Evolutionary conservation across 2,113 vertebrate genomes (phyloP), one percentile per base, ranked within the genome.

Genomic region (Suncus etruscus): DNA sequence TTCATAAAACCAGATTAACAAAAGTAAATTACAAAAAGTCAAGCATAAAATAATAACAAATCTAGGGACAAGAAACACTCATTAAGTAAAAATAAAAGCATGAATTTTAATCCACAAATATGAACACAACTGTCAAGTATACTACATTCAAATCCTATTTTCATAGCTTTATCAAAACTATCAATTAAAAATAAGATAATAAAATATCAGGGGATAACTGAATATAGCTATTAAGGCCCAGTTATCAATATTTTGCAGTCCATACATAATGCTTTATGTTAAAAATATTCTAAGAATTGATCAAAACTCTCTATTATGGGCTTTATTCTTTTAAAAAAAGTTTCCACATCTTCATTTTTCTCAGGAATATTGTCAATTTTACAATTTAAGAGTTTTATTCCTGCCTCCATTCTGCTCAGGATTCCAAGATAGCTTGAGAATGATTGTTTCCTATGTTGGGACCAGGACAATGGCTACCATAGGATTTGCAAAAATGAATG

Each of bases 11-110:
- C 3, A 74, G 50, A 84, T 83, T 45, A 11, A 8, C 14, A 89
- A 82, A 72, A 29, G 11, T 51, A 89, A 76, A 0, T 63, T 69
- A 61, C 3, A 32, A 29, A 79, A 85, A 61, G 50, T 12, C 48
- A 75, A 92, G 32, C 29, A 72, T 47, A 72, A 75, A 91, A 89
- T 18, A 31, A 4, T 45, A 22, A 54, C 24, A 70, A 80, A 86
- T 73, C 18, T 31, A 79, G 50, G 39, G 11, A 50, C 6, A 0
- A 31, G 16, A 65, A 76, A 82, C 18, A 24, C 25, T 51, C 51
- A 47, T 83, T 18, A 72, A 65, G 72, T 24, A 18, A 90, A 83
- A 66, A 65, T 31, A 75, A 31, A 25, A 86, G 9, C 32, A 58
- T 14, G 29, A 54, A 77, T 73, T 24, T 83, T 72, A 65, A 51